A percentile compares a stretch with the other conserved stretches of the same genome.
phyloP scores from a whole-genome alignment of 2,888 invertebrate genomes.

The Diogma glabrata region DNA sequence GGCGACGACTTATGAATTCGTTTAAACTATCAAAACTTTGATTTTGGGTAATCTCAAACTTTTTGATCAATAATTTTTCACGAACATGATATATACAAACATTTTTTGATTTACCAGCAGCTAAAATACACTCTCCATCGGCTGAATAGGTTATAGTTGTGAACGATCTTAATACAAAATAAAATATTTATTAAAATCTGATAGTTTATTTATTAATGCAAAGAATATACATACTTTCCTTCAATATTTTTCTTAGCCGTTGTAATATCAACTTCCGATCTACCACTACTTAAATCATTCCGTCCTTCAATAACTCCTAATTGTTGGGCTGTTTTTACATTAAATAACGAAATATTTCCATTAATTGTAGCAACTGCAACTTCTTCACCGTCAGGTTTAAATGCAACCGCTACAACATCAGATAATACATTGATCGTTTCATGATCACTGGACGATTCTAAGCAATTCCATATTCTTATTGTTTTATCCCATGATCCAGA shows the following conservation, averaged over 20 bases:
- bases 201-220: conserved; percentile 8
- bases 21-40: conserved; percentile 86
- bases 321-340: conserved; percentile 58
- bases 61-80: conserved; percentile 75
- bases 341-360: conserved; percentile 72
- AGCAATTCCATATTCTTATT: conserved; percentile 81
- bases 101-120: conserved; percentile 87
- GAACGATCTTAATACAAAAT: conserved; percentile 58
- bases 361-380: conserved; percentile 83
- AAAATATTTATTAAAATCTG: conserved; percentile 3
- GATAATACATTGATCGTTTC: conserved; percentile 67
- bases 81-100: conserved; percentile 86
- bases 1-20: conserved; percentile 80
- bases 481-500: conserved; percentile 95
- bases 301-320: conserved; percentile 74
- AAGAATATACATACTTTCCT: conserved; percentile 57
- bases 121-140: conserved; percentile 81
- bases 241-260: conserved; percentile 74
- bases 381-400: conserved; percentile 84
- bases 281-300: conserved; percentile 77
- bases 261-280: conserved; percentile 71
- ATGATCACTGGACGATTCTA: conserved; percentile 66
- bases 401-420: conserved; percentile 75
- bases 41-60: conserved; percentile 91
- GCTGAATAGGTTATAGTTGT: conserved; percentile 86